These are phyloP conservation scores for Sebastes itinus DNA, from an alignment of 2,797 vertebrate species.

Conservation along the genomic window DNA sequence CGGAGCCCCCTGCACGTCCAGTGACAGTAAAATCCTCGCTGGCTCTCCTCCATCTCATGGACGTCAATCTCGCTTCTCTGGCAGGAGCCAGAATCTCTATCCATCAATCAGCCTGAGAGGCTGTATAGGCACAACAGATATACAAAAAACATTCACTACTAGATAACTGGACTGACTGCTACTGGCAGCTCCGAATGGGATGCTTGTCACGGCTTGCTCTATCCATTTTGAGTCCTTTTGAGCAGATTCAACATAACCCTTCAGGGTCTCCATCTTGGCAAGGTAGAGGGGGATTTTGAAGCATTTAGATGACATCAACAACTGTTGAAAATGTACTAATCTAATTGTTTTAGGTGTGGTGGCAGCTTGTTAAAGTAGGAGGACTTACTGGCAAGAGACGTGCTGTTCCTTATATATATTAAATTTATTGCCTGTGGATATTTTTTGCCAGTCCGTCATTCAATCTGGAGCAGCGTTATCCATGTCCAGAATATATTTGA, in stretches of 20 bases:
- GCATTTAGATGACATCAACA: slow-evolving; percentile 4
- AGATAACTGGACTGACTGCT: slow-evolving; percentile 59
- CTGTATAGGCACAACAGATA: slow-evolving; percentile 62
- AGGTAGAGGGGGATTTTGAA: slow-evolving; percentile 9
- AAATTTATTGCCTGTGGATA: neutral
- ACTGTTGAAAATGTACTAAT: neutral
- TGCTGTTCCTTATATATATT: neutral
- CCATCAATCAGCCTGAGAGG: slow-evolving; percentile 66
- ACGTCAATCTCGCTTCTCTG: slow-evolving; percentile 69
- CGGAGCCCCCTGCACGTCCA: slow-evolving; percentile 51
- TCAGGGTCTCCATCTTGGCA: slow-evolving; percentile 10
- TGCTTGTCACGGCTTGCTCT: slow-evolving; percentile 50
- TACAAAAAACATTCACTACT: slow-evolving; percentile 57
- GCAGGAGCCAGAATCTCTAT: slow-evolving; percentile 66
- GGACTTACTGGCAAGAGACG: neutral
- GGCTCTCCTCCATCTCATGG: slow-evolving; percentile 63
- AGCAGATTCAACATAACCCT: slow-evolving; percentile 36
- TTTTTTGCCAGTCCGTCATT: neutral
- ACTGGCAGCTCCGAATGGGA: slow-evolving; percentile 61
- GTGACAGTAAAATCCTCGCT: slow-evolving; percentile 65
- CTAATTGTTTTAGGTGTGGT: neutral
- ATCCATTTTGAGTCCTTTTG: slow-evolving; percentile 49
- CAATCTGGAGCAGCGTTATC: neutral
- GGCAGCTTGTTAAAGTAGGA: neutral
- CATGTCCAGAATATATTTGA: neutral